Evolutionary conservation across 2,113 vertebrate genomes (phyloP).

Genomic region (Nematolebias whitei): DNA sequence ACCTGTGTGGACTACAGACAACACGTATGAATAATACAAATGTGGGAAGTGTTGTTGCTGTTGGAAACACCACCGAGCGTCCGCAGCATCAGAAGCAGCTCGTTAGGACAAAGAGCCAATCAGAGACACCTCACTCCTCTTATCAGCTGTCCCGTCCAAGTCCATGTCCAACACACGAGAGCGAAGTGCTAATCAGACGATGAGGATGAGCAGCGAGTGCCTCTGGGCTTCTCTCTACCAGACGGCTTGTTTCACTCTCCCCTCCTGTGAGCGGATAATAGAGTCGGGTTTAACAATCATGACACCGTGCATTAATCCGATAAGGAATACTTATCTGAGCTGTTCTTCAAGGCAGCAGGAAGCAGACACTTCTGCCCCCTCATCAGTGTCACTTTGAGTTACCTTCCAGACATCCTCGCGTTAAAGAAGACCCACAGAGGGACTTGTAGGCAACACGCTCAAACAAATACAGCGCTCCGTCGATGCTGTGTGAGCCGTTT

Average conservation of each 20-base stretch:
- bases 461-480: slow-evolving; percentile 41
- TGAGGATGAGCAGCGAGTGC: slow-evolving; percentile 11
- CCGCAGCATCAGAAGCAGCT: too few relatives aligned
- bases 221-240: slow-evolving; percentile 13
- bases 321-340: slow-evolving; percentile 42
- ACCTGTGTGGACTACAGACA: slow-evolving; percentile 52
- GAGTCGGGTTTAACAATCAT: slow-evolving; percentile 30
- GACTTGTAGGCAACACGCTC: slow-evolving; percentile 26
- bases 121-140: slow-evolving; percentile 8
- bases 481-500: slow-evolving; percentile 42
- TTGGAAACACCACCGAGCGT: too few relatives aligned
- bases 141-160: neutral
- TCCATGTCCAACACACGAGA: slow-evolving; percentile 7
- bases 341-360: slow-evolving; percentile 12
- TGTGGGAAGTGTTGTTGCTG: slow-evolving; percentile 45
- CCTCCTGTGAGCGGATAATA: slow-evolving; percentile 27
- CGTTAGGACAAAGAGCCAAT: too few relatives aligned
- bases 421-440: slow-evolving; percentile 46
- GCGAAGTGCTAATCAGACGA: too few relatives aligned
- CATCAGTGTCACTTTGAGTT: slow-evolving; percentile 56
- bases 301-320: slow-evolving; percentile 34
- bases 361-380: slow-evolving; percentile 25
- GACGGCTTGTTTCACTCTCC: slow-evolving; percentile 23
- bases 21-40: slow-evolving; percentile 74
- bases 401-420: slow-evolving; percentile 50